A percentile compares a stretch with the other conserved stretches of the same genome.
phyloP scores from a whole-genome alignment of 2,113 vertebrate species.

The Otus sunia region DNA sequence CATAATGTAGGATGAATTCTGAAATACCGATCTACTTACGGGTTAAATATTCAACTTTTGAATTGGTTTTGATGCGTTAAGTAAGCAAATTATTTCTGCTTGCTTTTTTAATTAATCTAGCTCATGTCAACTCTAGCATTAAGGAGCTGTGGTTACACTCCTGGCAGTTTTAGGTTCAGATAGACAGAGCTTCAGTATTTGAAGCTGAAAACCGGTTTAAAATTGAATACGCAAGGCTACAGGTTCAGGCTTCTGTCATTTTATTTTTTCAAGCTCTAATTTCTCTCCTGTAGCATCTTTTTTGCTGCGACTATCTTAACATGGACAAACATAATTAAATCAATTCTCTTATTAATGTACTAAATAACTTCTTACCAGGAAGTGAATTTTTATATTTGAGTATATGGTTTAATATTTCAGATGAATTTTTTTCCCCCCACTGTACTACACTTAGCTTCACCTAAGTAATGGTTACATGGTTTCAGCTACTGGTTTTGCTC shows the following conservation, averaged over 20 bases:
- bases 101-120: not conserved
- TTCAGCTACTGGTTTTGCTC: not conserved
- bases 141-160: not conserved
- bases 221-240: not conserved
- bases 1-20: not conserved
- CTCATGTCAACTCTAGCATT: not conserved
- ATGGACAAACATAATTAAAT: not conserved
- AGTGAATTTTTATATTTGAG: not conserved
- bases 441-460: not conserved
- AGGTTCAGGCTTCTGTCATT: not conserved
- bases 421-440: not conserved
- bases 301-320: not conserved
- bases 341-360: not conserved
- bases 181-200: not conserved
- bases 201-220: not conserved
- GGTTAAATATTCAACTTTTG: not conserved
- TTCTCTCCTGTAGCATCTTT: not conserved
- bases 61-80: not conserved
- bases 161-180: not conserved
- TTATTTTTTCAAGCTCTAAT: not conserved
- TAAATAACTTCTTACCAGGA: not conserved
- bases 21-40: rapidly evolving
- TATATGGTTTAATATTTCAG: not conserved
- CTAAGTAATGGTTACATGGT: not conserved
- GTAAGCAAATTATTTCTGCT: not conserved